Evolutionary conservation across 1,140 invertebrate genomes (phyloP).

Genomic region (Eumaeus atala): DNA sequence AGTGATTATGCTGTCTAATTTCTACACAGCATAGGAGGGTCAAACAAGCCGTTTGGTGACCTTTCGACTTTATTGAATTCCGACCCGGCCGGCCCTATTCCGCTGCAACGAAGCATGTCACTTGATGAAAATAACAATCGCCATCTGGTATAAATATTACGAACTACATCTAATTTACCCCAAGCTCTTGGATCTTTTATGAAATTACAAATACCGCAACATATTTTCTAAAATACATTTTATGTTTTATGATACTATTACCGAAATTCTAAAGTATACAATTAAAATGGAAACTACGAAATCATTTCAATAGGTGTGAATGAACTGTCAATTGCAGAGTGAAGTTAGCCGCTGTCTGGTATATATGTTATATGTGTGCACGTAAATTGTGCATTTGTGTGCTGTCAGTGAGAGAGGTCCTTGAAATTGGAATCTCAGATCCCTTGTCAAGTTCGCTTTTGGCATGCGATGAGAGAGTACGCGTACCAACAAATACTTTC

Average conservation of each 20-base stretch:
- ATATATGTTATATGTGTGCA: conserved; percentile 30
- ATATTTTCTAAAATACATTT: background rate
- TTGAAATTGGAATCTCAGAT: conserved; percentile 38
- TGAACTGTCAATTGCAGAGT: conserved; percentile 62
- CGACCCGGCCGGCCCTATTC: no score
- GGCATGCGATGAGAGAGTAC: background rate
- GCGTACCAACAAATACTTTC: background rate
- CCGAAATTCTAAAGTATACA: background rate
- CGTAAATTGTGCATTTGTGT: conserved; percentile 39
- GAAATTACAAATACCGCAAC: background rate
- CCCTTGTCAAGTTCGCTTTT: conserved; percentile 23
- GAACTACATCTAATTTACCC: background rate
- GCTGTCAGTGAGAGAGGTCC: conserved; percentile 45
- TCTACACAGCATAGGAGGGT: no score
- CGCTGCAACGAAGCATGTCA: no score
- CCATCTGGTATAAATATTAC: background rate
- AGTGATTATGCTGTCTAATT: no score
- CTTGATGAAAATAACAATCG: background rate
- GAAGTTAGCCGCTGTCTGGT: conserved; percentile 62
- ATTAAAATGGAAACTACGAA: background rate
- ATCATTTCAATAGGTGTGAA: conserved; percentile 36
- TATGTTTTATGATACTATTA: background rate
- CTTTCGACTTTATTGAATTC: no score
- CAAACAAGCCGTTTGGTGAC: no score
- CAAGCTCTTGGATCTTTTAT: background rate